phyloP scores from a whole-genome alignment of 2,113 vertebrate genomes.

The Melanocharis versteri region DNA sequence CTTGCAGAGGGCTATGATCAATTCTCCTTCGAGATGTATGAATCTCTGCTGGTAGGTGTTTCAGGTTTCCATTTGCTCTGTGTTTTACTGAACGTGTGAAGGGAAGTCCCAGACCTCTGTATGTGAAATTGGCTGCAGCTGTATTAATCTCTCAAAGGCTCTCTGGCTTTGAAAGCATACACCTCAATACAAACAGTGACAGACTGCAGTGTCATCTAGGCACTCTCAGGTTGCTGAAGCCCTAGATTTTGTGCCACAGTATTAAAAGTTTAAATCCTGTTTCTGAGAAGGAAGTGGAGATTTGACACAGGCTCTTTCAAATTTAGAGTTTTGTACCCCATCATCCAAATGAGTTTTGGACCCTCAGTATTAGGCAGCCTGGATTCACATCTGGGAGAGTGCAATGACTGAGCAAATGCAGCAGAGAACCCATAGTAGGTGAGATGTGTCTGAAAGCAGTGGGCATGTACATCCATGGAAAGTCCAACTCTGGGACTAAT shows the following conservation, averaged over 20 bases:
- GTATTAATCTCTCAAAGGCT: not conserved
- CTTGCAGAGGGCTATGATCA: not conserved
- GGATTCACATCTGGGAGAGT: not conserved
- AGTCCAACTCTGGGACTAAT: not conserved
- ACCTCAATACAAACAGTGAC: not conserved
- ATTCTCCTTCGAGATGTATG: not conserved
- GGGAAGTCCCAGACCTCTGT: not conserved
- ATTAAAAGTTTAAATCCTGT: not conserved
- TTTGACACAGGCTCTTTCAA: not conserved
- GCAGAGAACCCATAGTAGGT: not conserved
- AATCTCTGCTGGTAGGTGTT: not conserved
- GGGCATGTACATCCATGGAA: fast-evolving
- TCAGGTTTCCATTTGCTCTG: not conserved
- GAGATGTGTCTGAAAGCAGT: not conserved
- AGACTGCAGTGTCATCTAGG: not conserved
- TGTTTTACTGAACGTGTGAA: not conserved
- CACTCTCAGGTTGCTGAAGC: not conserved
- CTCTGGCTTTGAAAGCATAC: not conserved
- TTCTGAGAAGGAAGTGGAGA: not conserved
- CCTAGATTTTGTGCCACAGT: not conserved
- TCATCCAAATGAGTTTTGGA: not conserved
- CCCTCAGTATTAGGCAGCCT: not conserved
- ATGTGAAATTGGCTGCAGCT: not conserved
- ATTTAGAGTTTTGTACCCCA: not conserved
- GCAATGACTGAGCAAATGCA: not conserved